These are phyloP conservation scores for Syngnathus scovelli DNA, from an alignment of 2,113 vertebrate genomes.

Conservation along the genomic window DNA sequence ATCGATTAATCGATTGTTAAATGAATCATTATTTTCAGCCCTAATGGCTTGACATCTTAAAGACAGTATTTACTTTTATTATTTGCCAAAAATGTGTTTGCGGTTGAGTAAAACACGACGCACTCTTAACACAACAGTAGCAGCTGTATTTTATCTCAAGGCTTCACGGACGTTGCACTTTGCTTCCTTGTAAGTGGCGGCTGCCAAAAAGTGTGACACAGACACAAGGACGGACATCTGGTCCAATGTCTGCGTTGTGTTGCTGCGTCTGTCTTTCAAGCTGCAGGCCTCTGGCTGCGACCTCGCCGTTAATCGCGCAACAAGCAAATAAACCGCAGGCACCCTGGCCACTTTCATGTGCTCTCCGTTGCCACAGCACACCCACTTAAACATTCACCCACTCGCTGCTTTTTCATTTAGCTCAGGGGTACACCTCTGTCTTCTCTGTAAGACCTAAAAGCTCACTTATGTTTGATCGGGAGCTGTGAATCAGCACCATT, in stretches of 20 bases:
- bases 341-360: neutral
- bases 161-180: neutral
- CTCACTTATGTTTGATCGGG: neutral
- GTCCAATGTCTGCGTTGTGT: neutral
- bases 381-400: constrained; percentile 6
- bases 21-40: neutral
- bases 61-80: neutral
- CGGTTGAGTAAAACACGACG: neutral
- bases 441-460: neutral
- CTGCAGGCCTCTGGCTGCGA: constrained; percentile 1
- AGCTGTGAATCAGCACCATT: neutral
- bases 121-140: neutral
- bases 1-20: too few species aligned
- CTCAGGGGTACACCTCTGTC: constrained; percentile 2
- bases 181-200: neutral
- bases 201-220: constrained; percentile 2
- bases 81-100: neutral
- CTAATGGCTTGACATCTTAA: neutral
- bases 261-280: neutral
- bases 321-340: neutral
- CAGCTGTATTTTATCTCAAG: neutral
- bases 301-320: constrained; percentile 5
- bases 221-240: neutral
- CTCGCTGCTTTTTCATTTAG: neutral
- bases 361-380: neutral